A percentile compares a stretch with the other conserved stretches of the same genome.
Evolutionary conservation across 2,888 invertebrate species (phyloP).

Genomic region (Meiosimyza decipiens): DNA sequence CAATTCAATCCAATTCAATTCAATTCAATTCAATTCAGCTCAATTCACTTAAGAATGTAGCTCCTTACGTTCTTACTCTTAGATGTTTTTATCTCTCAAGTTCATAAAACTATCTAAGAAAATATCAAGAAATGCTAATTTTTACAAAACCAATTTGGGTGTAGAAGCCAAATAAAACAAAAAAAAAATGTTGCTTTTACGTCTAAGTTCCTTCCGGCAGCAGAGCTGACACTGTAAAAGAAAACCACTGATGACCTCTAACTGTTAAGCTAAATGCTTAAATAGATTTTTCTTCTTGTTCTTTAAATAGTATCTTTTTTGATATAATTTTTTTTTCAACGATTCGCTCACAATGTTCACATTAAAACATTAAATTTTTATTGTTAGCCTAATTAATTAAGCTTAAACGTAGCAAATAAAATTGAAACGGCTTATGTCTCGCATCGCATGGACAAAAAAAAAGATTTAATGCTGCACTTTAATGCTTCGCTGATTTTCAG

Average conservation of each 20-base stretch:
- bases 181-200: neutral
- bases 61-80: neutral
- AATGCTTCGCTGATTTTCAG: conserved; percentile 30
- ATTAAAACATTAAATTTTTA: too few relatives aligned
- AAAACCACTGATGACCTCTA: conserved; percentile 29
- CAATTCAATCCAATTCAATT: too few relatives aligned
- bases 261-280: neutral
- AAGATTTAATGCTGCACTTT: conserved; percentile 18
- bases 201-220: conserved; percentile 31
- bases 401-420: neutral
- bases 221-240: neutral
- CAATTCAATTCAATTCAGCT: too few relatives aligned
- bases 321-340: too few relatives aligned
- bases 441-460: too few relatives aligned
- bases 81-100: neutral
- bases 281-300: too few relatives aligned
- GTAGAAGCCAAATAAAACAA: neutral
- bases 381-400: neutral
- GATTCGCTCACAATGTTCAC: too few relatives aligned
- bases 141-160: too few relatives aligned
- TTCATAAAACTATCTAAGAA: neutral
- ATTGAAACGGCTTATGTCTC: too few relatives aligned
- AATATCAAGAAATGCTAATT: too few relatives aligned
- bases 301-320: too few relatives aligned
- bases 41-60: too few relatives aligned